These are phyloP conservation scores for Aurelia sp. DNA, from an alignment of 30 jellyfish, hydroid and myxozoan genomes.

Conservation along the genomic window DNA sequence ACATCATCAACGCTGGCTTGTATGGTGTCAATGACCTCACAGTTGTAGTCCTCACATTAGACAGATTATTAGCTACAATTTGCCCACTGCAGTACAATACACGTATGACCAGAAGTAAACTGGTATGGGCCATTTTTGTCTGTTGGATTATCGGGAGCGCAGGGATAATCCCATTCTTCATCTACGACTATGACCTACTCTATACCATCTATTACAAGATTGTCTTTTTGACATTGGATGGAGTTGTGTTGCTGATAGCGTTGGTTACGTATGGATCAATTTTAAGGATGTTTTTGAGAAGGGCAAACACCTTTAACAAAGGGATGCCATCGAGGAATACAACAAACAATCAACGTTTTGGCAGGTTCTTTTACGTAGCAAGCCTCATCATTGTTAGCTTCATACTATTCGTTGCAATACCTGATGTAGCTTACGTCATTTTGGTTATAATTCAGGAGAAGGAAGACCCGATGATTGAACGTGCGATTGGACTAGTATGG, in stretches of 20 bases:
- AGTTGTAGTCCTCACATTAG: slow-evolving; percentile 27
- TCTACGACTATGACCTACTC: slow-evolving; percentile 17
- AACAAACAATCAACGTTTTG: neutral
- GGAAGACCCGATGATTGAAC: slow-evolving; percentile 38
- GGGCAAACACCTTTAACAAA: neutral
- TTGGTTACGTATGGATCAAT: slow-evolving; percentile 40
- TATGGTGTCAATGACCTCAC: slow-evolving; percentile 63
- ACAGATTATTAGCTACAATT: slow-evolving; percentile 32
- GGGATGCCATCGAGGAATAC: neutral
- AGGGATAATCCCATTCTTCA: slow-evolving; percentile 52
- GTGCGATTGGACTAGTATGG: slow-evolving; percentile 47
- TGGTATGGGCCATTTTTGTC: slow-evolving; percentile 1
- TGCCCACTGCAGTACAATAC: slow-evolving; percentile 17
- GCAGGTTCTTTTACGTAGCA: slow-evolving; percentile 39
- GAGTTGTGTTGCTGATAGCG: slow-evolving; percentile 16
- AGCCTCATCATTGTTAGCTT: slow-evolving; percentile 51
- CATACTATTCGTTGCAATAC: slow-evolving; percentile 56
- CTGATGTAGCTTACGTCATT: slow-evolving; percentile 47
- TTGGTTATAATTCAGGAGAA: slow-evolving; percentile 26
- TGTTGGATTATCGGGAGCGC: slow-evolving; percentile 57
- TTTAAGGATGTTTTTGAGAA: neutral
- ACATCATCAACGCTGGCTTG: slow-evolving; percentile 54
- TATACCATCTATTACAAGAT: slow-evolving; percentile 51
- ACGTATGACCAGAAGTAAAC: slow-evolving; percentile 9
- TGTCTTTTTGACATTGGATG: slow-evolving; percentile 43